Conservation (phyloP, 2,797 vertebrate species). For the Hafferia zeledoni region DNA sequence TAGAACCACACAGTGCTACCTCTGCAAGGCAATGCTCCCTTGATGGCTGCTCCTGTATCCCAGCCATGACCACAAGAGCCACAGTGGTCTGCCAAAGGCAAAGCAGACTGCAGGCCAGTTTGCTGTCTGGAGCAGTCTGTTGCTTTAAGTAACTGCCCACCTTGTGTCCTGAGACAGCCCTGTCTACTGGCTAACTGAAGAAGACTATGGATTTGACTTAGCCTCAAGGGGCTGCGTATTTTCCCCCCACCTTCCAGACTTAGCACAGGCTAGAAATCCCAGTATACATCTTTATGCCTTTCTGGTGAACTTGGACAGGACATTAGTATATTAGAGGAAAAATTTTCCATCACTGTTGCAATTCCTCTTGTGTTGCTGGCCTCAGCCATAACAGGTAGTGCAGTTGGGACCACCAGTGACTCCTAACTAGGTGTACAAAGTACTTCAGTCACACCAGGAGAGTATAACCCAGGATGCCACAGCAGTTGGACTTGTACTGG, state of each 20-base stretch:
- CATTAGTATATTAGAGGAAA: neutral
- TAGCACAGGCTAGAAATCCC: neutral
- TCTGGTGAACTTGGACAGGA: neutral
- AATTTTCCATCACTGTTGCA: neutral
- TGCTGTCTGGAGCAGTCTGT: neutral
- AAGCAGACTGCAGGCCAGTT: neutral
- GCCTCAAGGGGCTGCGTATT: neutral
- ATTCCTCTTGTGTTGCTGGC: neutral
- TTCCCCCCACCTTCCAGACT: neutral
- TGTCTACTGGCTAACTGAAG: neutral
- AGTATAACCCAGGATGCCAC: neutral
- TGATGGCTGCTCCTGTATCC: neutral
- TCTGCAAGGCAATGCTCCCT: neutral
- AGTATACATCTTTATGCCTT: neutral
- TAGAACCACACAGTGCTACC: neutral
- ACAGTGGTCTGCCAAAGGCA: rapidly evolving
- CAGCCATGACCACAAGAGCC: neutral
- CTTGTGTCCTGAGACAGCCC: neutral
- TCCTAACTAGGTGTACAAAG: neutral
- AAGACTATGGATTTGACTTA: neutral
- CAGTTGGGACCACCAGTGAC: neutral
- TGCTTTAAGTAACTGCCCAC: neutral
- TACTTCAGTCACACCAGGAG: neutral
- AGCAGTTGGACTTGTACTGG: neutral
- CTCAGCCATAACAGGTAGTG: neutral